Evolutionary conservation across 2,797 vertebrate genomes (phyloP), one percentile per base, ranked within the genome.

Genomic region (Paramormyrops hopkinsi): DNA sequence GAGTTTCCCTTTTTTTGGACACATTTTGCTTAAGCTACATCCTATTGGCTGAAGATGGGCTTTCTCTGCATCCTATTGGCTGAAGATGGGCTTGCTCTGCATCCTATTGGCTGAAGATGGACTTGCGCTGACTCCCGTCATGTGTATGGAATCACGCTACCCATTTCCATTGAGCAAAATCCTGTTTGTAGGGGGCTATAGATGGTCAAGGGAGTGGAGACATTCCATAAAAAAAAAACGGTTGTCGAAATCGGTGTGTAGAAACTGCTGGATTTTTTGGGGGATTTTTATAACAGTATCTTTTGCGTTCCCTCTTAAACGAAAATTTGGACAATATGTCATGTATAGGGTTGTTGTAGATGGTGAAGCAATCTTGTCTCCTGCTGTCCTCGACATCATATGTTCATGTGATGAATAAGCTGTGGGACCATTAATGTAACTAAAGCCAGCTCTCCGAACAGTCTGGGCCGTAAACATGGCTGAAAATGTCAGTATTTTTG

Each of bases 1-100:
- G 85, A 83, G 90, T 94, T 94, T 94, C 92, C 93, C 92, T 93
- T 92, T 93, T 93, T 92, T 89, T 91, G 90, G 79, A 22, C 69
- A 51, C 33, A 8, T 62, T 65, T 62, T 59, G 8, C 6, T 46
- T 25, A 37, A 3, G 41, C 33, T 44, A 11, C 37, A 6, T 12
- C 37, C 29, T 82, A 14, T 89, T 50, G 46, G 48, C 33, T 29
- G 88, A 76, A 88, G 50, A 33, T 69, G 69, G 69, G 29, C 69
- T 50, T 79, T 25, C 48, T 46, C 29, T 41, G 19, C 51, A 9
- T 9, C 33, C 25, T 79, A 11, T 88, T 48, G 41, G 44, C 29
- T 29, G 88, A 76, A 82, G 29, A 29, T 65, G 65, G 65, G 25
- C 65, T 50, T 53, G 2, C 29, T 46, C 33, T 44, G n/a, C 53